Evolutionary conservation across 2,113 vertebrate genomes (phyloP), one percentile per base, ranked within the genome.

Genomic region (Hippocampus barbouri): DNA sequence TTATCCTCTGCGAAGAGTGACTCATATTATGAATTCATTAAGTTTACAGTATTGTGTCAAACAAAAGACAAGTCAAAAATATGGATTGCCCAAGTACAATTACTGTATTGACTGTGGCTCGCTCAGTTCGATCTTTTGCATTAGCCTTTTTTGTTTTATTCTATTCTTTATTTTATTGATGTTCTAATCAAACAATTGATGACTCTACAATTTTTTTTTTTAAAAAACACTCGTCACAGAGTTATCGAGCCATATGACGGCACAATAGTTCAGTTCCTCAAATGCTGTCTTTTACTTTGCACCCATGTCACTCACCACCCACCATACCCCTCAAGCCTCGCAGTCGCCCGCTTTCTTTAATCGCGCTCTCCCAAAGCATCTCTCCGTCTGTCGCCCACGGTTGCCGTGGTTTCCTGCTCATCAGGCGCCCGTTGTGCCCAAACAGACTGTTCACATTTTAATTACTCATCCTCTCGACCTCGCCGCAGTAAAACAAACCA

Each of bases 361-460:
- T 64, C 27, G 16, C 27, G 63, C 64, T 5, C 11, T 61, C 69
- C 53, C 69, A 79, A 76, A 56, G 71, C 71, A 69, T 61, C 79
- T 71, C 73, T 81, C 78, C 63, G 72, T 81, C 79, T 82, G 82
- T 85, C 85, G 85, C 77, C 82, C 76, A 77, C 12, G 73, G 87
- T 88, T 89, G 83, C 83, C 69, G 60, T 89, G 86, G 84, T 82
- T 83, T 80, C 87, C 87, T 81, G 71, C 85, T 87, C 83, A 85
- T 87, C 84, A 84, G 75, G 76, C 61, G 61, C 87, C 86, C 43
- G 87, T 88, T 88, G 87, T 27, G 87, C 77, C 82, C 83, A 85
- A 90, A 85, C 89, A 87, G 84, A 80, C 86, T 87, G 89, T 88
- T 88, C 88, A 86, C 84, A 84, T 79, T 87, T 85, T 85, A 89